These are phyloP conservation scores for Cheilosia pagana DNA, from an alignment of 2,888 invertebrate genomes.

Conservation along the genomic window DNA sequence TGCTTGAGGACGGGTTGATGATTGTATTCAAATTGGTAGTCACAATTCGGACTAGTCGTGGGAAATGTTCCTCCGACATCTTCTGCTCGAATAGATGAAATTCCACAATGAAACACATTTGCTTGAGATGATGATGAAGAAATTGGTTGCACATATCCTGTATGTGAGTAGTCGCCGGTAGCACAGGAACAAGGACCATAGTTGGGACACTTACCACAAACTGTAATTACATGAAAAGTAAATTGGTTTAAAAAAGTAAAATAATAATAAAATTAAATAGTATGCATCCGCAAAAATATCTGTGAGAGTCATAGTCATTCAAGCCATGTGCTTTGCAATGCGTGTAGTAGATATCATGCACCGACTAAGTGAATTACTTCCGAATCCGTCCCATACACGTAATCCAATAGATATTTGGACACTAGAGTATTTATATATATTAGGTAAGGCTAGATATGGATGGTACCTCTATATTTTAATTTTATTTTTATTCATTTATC, in stretches of 20 bases:
- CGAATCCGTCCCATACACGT: too few species aligned
- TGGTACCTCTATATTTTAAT: too few species aligned
- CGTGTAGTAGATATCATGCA: too few species aligned
- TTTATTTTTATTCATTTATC: too few species aligned
- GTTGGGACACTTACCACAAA: conserved; percentile 60
- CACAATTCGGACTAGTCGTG: conserved; percentile 43
- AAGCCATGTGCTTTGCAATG: too few species aligned
- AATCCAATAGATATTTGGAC: too few species aligned
- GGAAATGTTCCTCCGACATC: conserved; percentile 18
- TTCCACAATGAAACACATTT: conserved; percentile 59
- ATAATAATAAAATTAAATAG: too few species aligned
- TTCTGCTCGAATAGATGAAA: conserved; percentile 35
- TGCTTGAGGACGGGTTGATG: conserved; percentile 52
- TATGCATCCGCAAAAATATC: too few species aligned
- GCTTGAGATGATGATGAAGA: conserved; percentile 41
- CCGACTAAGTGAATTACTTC: too few species aligned
- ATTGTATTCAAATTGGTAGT: conserved; percentile 58
- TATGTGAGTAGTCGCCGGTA: conserved; percentile 12
- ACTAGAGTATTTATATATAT: too few species aligned
- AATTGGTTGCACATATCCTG: conserved; percentile 32
- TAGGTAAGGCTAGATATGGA: too few species aligned
- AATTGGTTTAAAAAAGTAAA: background rate
- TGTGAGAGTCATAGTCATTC: too few species aligned
- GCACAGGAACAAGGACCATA: conserved; percentile 50
- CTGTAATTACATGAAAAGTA: conserved; percentile 24